These are phyloP conservation scores for Plumapathes pennacea DNA, from an alignment of 92 coral and sea anemone species.

Conservation along the genomic window DNA sequence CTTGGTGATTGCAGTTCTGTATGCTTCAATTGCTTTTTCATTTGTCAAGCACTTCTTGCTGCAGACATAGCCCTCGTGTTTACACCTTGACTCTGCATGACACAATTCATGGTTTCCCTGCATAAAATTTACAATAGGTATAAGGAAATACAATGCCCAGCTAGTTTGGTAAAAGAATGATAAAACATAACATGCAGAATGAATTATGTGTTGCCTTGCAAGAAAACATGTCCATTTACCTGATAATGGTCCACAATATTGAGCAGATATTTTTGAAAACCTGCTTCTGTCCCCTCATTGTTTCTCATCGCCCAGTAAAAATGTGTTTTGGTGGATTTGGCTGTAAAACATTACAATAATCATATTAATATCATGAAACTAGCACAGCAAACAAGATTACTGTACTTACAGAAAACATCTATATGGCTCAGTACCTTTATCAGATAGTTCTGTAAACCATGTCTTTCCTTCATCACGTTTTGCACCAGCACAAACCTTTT, in stretches of 20 bases:
- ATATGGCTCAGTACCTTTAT: constrained; percentile 32
- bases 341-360: too few species aligned
- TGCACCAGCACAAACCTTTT: constrained; percentile 12
- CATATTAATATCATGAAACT: too few species aligned
- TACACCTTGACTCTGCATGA: constrained; percentile 36
- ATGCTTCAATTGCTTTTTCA: constrained; percentile 40
- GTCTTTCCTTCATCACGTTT: constrained; percentile 21
- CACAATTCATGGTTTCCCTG: constrained; percentile 40
- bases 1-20: constrained; percentile 13
- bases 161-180: too few species aligned
- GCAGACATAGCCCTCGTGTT: constrained; percentile 30
- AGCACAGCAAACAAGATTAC: too few species aligned
- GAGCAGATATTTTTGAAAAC: constrained; percentile 24
- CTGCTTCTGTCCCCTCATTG: constrained; percentile 27
- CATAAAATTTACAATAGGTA: too few species aligned
- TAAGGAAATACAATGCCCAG: too few species aligned
- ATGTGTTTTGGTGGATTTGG: constrained; percentile 42
- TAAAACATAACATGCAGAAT: too few species aligned
- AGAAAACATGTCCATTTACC: constrained; percentile 9
- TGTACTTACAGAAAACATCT: too few species aligned
- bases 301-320: constrained; percentile 32
- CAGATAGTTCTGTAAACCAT: constrained; percentile 30
- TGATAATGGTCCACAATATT: constrained; percentile 45
- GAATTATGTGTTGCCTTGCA: background rate
- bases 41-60: constrained; percentile 27